A percentile compares a stretch with the other conserved stretches of the same genome.
Evolutionary conservation across 2,797 vertebrate genomes (phyloP).

Genomic region (Knipowitschia caucasica): DNA sequence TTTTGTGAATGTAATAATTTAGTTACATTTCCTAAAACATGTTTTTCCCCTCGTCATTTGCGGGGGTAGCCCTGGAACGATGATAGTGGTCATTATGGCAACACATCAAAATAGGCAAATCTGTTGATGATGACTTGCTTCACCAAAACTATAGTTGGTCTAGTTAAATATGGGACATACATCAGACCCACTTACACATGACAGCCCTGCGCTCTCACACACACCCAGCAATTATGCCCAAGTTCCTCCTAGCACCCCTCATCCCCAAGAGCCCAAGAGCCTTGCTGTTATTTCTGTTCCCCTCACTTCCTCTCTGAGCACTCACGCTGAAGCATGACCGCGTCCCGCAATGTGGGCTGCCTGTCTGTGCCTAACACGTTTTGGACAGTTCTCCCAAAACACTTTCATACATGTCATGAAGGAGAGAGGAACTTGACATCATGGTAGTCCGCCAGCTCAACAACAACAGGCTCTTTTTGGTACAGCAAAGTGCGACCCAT

Average conservation of each 20-base stretch:
- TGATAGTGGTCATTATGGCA: not conserved
- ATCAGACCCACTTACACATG: slow-evolving; percentile 38
- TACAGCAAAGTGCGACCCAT: slow-evolving; percentile 30
- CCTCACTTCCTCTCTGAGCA: slow-evolving; percentile 26
- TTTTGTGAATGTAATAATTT: too few species aligned
- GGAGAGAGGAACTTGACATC: slow-evolving; percentile 35
- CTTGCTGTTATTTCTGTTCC: slow-evolving; percentile 73
- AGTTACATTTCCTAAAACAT: not conserved
- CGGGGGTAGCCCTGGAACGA: not conserved
- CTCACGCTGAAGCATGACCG: slow-evolving; percentile 43
- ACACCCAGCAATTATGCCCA: slow-evolving; percentile 75
- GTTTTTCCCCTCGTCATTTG: not conserved
- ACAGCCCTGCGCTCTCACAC: slow-evolving; percentile 34
- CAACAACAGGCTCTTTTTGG: slow-evolving; percentile 11
- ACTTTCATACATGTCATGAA: slow-evolving; percentile 24
- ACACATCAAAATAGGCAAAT: slow-evolving; percentile 11
- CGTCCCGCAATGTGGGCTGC: slow-evolving; percentile 15
- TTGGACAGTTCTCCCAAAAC: slow-evolving; percentile 12
- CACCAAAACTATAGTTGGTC: slow-evolving; percentile 63
- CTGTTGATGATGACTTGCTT: slow-evolving; percentile 35
- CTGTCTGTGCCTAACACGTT: slow-evolving; percentile 22
- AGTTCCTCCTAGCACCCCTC: slow-evolving; percentile 73
- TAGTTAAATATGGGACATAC: slow-evolving; percentile 64
- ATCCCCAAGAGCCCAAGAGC: slow-evolving; percentile 60
- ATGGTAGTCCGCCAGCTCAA: slow-evolving; percentile 9